Evolutionary conservation across 2,797 vertebrate genomes (phyloP).

Genomic region (Podarcis siculus): DNA sequence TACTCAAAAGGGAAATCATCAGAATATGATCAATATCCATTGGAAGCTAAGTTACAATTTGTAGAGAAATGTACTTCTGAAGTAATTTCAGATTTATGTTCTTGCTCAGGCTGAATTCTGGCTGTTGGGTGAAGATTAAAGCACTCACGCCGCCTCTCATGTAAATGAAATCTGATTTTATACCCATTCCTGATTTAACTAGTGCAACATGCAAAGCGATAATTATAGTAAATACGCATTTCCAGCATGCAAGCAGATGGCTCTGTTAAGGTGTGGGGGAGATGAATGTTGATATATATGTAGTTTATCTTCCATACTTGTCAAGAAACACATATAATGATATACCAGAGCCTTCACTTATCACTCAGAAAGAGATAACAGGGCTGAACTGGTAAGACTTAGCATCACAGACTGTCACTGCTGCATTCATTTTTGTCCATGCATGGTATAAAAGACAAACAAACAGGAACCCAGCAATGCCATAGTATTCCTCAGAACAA

Average conservation of each 20-base stretch:
- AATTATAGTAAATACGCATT: constrained; percentile 8
- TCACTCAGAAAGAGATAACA: rapidly evolving
- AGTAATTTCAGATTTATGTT: not conserved
- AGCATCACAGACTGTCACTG: not conserved
- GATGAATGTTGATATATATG: not conserved
- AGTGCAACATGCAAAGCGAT: not conserved
- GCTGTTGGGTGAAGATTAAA: not conserved
- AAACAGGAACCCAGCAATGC: not conserved
- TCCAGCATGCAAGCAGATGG: not conserved
- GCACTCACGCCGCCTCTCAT: not conserved
- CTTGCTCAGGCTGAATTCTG: not conserved
- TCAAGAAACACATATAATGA: not conserved
- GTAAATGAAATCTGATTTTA: not conserved
- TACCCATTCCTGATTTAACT: not conserved
- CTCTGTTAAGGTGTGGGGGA: not conserved
- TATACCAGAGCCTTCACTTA: not conserved
- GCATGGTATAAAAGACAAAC: too few species aligned
- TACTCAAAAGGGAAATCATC: not conserved
- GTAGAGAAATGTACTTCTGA: not conserved
- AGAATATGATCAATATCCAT: not conserved
- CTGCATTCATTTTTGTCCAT: not conserved
- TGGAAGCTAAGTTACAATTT: not conserved
- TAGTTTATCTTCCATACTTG: not conserved
- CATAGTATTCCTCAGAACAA: not conserved
- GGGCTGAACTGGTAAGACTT: not conserved